Evolutionary conservation across 1,140 invertebrate genomes (phyloP).

Genomic region (Phenacoccus solenopsis): DNA sequence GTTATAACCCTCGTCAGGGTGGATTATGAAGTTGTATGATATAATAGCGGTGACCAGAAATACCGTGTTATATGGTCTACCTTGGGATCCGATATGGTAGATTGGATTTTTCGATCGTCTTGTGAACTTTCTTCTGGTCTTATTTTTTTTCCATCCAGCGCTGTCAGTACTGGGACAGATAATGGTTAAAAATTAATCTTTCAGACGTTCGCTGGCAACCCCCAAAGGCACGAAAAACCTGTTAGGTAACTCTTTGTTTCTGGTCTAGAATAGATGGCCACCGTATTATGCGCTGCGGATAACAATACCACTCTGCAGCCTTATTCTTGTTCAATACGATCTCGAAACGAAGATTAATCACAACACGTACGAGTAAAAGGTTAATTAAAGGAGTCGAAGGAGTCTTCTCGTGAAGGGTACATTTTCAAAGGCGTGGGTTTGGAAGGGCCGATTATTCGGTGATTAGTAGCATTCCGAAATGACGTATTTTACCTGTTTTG

Average conservation of each 20-base stretch:
- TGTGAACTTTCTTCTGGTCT: slow-evolving; percentile 5
- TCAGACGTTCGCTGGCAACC: neutral
- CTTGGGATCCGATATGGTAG: no score
- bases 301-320: neutral
- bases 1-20: neutral
- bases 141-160: neutral
- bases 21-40: neutral
- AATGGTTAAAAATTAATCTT: slow-evolving; percentile 17
- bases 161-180: slow-evolving; percentile 9
- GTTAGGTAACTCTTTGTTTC: slow-evolving; percentile 17
- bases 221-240: slow-evolving; percentile 6
- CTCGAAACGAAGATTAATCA: no score
- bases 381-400: no score
- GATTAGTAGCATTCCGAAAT: no score
- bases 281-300: neutral
- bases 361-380: no score
- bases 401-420: no score
- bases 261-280: slow-evolving; percentile 1
- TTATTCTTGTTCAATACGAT: no score
- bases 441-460: no score
- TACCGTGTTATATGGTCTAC: neutral
- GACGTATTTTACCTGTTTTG: no score
- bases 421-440: no score
- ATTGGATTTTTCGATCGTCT: neutral
- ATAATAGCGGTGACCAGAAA: no score